Percentiles rank a stretch among this genome's conserved stretches.
Conservation (phyloP, 2,888 invertebrate genomes). For the Mythimna loreyi region DNA sequence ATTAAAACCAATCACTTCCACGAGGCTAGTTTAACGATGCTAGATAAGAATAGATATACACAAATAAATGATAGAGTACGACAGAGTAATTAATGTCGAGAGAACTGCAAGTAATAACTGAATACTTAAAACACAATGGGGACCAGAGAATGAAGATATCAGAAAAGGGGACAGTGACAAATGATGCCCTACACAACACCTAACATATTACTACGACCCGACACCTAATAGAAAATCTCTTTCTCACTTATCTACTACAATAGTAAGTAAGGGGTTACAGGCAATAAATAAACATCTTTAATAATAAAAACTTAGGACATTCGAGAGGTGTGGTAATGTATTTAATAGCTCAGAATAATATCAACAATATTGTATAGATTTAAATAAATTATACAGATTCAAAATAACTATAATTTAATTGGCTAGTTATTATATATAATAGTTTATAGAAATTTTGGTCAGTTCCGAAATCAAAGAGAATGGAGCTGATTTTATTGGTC, state of each 20-base stretch:
- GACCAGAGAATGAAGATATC: slow-evolving; percentile 28
- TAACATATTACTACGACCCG: slow-evolving; percentile 19
- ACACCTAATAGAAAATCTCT: slow-evolving; percentile 31
- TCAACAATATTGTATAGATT: no score
- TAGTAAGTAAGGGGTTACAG: background rate
- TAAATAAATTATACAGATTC: no score
- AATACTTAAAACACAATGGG: slow-evolving; percentile 31
- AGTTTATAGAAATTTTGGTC: no score
- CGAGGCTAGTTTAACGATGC: slow-evolving; percentile 8
- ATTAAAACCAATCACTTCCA: slow-evolving; percentile 8
- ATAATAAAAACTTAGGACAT: background rate
- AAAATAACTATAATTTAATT: no score
- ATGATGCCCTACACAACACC: slow-evolving; percentile 36
- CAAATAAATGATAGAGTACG: background rate
- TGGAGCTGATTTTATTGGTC: no score
- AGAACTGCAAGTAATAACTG: slow-evolving; percentile 35
- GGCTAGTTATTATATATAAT: no score
- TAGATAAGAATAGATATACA: slow-evolving; percentile 16
- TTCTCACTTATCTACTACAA: slow-evolving; percentile 28
- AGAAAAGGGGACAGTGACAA: slow-evolving; percentile 50
- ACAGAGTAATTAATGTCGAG: slow-evolving; percentile 13
- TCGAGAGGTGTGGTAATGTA: background rate
- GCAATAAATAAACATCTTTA: background rate
- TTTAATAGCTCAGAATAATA: background rate
- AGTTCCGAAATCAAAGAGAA: no score